Percentiles rank a stretch among this genome's conserved stretches.
These are phyloP conservation scores for Aporrectodea caliginosa DNA, from an alignment of 1,140 invertebrate genomes.

Conservation along the genomic window DNA sequence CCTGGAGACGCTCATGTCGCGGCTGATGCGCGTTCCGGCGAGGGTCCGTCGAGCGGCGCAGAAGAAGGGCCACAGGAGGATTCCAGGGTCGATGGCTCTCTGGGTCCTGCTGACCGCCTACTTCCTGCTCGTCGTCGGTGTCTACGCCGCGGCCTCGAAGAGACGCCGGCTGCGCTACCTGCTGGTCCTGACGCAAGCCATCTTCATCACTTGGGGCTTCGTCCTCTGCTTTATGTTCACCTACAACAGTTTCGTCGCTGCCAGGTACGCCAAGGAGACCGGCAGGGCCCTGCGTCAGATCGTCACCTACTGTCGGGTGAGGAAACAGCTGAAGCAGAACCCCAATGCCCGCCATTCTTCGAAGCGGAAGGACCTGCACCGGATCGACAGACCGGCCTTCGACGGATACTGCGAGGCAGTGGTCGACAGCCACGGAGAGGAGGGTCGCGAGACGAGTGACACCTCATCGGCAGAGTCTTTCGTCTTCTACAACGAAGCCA, in stretches of 20 bases:
- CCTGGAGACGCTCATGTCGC: constrained; percentile 14
- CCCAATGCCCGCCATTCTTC: neutral
- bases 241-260: constrained; percentile 28
- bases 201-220: constrained; percentile 28
- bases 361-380: constrained; percentile 2
- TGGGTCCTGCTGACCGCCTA: constrained; percentile 14
- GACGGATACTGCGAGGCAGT: neutral
- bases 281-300: constrained; percentile 23
- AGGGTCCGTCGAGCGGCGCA: neutral
- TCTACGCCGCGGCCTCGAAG: neutral
- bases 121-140: neutral
- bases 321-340: constrained; percentile 5
- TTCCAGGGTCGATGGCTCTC: constrained; percentile 1
- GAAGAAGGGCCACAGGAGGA: neutral
- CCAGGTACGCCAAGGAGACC: constrained; percentile 31
- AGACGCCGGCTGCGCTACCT: neutral
- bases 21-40: neutral
- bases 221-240: constrained; percentile 29
- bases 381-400: constrained; percentile 19
- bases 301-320: constrained; percentile 19
- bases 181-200: neutral
- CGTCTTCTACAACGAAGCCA: neutral
- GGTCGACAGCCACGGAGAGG: neutral
- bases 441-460: neutral
- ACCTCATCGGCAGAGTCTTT: neutral